Evolutionary conservation across 2,888 invertebrate genomes (phyloP), one percentile per base, ranked within the genome.

Genomic region (Acleris laterana): DNA sequence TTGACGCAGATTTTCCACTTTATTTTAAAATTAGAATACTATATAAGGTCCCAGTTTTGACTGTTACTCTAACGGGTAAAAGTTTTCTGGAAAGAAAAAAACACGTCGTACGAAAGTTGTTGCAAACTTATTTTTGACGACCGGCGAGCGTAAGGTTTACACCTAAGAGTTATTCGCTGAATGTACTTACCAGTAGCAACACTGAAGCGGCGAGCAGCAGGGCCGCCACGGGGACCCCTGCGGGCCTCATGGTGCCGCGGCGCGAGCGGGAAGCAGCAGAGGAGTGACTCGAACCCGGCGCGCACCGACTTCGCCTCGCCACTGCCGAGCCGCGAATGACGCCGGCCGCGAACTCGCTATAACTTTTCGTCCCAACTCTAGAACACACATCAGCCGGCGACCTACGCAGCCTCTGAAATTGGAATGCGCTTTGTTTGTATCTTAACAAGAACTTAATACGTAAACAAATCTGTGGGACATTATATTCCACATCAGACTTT

Each of bases 301-400:
- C 62, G 53, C 58, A 58, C 62, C 67, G 67, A 62, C 67, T 59
- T 44, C 67, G 52, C 67, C 62, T 58, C 67, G 67, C 53, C 62
- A 49, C 62, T 67, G 67, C 58, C 67, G 62, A 62, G 49, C 58
- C 67, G 67, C 67, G 67, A 67, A 67, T 67, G 67, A 67, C 52
- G 67, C 48, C 56, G 58, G 46, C 22, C 38, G 19, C 32, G 56
- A 57, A 32, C 32, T 51, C 61, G 61, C 51, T 66, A 22, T 63
- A 66, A 66, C 66, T 57, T 66, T 51, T 61, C 51, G 57, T 51
- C 46, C 32, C 57, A 62, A 61, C 66, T 65, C 61, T 50, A 60
- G 55, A 59, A 49, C 61, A 65, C 56, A 56, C 55, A 55, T 56
- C 51, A 65, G 32, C 65, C 65, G 56, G 46, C 61, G 51, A 56